A percentile compares a stretch with the other conserved stretches of the same genome.
Conservation (phyloP, 2,888 invertebrate species). For the Chaitophorus viminalis region DNA sequence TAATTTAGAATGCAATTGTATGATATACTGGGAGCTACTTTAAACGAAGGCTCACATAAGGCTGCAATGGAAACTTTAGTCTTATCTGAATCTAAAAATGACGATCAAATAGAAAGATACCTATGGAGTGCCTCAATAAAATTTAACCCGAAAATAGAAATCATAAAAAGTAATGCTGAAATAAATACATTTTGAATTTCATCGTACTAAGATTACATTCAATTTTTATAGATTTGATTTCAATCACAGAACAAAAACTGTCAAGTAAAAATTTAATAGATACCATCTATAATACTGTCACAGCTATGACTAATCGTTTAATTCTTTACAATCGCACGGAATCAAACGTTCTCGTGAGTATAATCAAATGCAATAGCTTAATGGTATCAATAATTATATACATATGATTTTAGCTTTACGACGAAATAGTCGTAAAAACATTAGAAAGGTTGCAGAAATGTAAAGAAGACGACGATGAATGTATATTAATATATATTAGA, state of each 20-base stretch:
- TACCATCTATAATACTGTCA: slow-evolving; percentile 75
- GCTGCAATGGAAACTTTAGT: slow-evolving; percentile 76
- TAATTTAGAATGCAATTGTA: slow-evolving; percentile 73
- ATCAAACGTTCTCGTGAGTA: slow-evolving; percentile 27
- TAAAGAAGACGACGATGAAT: slow-evolving; percentile 70
- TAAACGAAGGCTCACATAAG: slow-evolving; percentile 75
- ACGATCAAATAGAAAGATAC: slow-evolving; percentile 77
- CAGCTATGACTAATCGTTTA: slow-evolving; percentile 70
- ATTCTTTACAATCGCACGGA: slow-evolving; percentile 18
- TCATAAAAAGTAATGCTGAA: slow-evolving; percentile 68
- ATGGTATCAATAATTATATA: neutral
- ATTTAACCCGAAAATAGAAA: slow-evolving; percentile 72
- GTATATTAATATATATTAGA: slow-evolving; percentile 74
- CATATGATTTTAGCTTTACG: slow-evolving; percentile 26
- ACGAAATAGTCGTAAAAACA: slow-evolving; percentile 25
- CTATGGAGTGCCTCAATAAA: slow-evolving; percentile 78
- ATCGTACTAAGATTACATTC: neutral
- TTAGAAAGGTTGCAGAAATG: slow-evolving; percentile 67
- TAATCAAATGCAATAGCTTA: neutral
- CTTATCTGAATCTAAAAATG: slow-evolving; percentile 70
- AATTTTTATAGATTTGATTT: slow-evolving; percentile 68
- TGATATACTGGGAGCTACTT: slow-evolving; percentile 78
- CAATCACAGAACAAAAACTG: slow-evolving; percentile 65
- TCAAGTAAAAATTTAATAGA: slow-evolving; percentile 74
- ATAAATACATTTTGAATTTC: neutral